These are phyloP conservation scores for Dendrocincla tyrannina DNA, from an alignment of 2,797 vertebrate species.

Conservation along the genomic window DNA sequence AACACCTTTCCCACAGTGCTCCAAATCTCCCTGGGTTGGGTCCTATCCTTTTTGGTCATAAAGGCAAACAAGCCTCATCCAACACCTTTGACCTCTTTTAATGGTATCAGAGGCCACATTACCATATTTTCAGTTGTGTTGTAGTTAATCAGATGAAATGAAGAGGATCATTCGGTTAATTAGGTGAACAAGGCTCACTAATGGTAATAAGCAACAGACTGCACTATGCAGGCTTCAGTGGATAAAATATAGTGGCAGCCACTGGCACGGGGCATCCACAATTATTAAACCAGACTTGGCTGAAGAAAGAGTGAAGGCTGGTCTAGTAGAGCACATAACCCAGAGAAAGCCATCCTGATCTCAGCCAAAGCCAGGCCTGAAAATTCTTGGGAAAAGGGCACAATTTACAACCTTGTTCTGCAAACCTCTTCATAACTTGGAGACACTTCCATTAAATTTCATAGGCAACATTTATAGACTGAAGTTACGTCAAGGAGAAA, in stretches of 20 bases:
- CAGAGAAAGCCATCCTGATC: not conserved
- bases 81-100: not conserved
- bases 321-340: not conserved
- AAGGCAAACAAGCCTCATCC: not conserved
- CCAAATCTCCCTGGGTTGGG: not conserved
- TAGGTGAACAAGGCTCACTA: not conserved
- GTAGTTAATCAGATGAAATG: not conserved
- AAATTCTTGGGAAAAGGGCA: not conserved
- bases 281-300: not conserved
- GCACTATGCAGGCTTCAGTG: not conserved
- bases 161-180: slow-evolving; percentile 30
- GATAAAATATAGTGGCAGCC: not conserved
- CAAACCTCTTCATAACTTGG: not conserved
- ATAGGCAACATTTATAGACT: not conserved
- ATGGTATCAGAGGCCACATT: not conserved
- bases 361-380: not conserved
- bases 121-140: not conserved
- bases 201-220: not conserved
- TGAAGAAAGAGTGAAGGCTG: not conserved
- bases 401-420: not conserved
- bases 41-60: not conserved
- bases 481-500: slow-evolving; percentile 18
- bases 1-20: not conserved
- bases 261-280: not conserved
- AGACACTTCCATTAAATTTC: not conserved